Conservation (phyloP, 2,113 vertebrate genomes). For the Bujurquina vittata region DNA sequence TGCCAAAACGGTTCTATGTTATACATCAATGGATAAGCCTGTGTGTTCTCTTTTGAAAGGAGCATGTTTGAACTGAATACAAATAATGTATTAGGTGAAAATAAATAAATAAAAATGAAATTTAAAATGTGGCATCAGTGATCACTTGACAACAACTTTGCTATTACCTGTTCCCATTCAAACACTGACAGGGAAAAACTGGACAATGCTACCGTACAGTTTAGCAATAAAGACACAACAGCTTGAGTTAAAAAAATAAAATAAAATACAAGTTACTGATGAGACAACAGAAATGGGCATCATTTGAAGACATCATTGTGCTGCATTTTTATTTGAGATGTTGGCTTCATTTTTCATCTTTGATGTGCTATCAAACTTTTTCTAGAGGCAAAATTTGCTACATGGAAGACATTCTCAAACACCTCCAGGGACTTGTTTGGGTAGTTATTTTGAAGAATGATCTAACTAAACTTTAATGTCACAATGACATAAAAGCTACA, state of each 20-base stretch:
- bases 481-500: not conserved
- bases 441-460: not conserved
- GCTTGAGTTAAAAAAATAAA: not conserved
- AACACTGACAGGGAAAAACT: not conserved
- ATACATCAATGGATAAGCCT: constrained; percentile 1
- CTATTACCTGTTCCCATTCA: not conserved
- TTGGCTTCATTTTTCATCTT: not conserved
- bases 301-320: not conserved
- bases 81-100: not conserved
- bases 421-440: not conserved
- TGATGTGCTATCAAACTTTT: not conserved
- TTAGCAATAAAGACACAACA: not conserved
- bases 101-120: not conserved
- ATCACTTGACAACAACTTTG: constrained; percentile 5
- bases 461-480: not conserved
- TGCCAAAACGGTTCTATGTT: constrained; percentile 13
- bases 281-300: not conserved
- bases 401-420: not conserved
- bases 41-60: constrained; percentile 13
- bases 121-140: not conserved
- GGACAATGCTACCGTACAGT: not conserved
- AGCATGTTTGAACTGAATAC: constrained; percentile 2
- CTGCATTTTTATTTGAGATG: not conserved
- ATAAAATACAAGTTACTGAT: not conserved
- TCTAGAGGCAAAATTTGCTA: not conserved